Conservation (phyloP, 2,888 invertebrate genomes). For the Drosophila differens region DNA sequence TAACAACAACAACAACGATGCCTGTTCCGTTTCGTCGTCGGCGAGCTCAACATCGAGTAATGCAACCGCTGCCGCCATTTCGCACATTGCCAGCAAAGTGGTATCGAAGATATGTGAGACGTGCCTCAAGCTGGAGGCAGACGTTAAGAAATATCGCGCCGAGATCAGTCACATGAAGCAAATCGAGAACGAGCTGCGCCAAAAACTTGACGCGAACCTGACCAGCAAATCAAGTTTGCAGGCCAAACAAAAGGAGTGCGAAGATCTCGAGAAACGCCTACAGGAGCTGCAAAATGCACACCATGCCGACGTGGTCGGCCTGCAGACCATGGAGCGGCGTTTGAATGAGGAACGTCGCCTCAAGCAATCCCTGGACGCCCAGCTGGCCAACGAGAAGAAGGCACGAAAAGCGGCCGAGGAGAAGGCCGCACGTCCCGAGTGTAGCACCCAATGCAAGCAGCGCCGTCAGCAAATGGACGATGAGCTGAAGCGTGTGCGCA, state of each 20-base stretch:
- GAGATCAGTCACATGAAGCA: conserved; percentile 85
- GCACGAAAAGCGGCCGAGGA: conserved; percentile 87
- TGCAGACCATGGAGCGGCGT: conserved; percentile 91
- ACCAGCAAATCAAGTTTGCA: conserved; percentile 92
- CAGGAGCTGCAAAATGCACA: conserved; percentile 91
- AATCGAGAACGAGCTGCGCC: conserved; percentile 85
- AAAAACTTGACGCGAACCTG: conserved; percentile 87
- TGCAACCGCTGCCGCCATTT: conserved; percentile 80
- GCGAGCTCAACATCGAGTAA: conserved; percentile 81
- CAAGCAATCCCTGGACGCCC: conserved; percentile 90
- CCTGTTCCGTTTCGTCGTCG: conserved; percentile 72
- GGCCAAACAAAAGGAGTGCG: conserved; percentile 90
- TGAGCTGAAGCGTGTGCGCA: conserved; percentile 89
- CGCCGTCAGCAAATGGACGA: conserved; percentile 89
- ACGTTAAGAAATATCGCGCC: conserved; percentile 84
- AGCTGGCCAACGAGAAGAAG: conserved; percentile 90
- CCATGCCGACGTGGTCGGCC: conserved; percentile 91
- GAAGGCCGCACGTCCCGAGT: conserved; percentile 87
- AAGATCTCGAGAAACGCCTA: conserved; percentile 93
- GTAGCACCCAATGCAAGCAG: conserved; percentile 89
- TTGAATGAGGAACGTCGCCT: conserved; percentile 93
- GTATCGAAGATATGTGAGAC: conserved; percentile 85
- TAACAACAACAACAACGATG: conserved; percentile 67
- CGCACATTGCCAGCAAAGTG: conserved; percentile 84
- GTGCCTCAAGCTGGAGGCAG: conserved; percentile 84